Base-by-base conservation (phyloP, 2,113 vertebrate genomes). In the Cephalopholis sonnerati region DNA sequence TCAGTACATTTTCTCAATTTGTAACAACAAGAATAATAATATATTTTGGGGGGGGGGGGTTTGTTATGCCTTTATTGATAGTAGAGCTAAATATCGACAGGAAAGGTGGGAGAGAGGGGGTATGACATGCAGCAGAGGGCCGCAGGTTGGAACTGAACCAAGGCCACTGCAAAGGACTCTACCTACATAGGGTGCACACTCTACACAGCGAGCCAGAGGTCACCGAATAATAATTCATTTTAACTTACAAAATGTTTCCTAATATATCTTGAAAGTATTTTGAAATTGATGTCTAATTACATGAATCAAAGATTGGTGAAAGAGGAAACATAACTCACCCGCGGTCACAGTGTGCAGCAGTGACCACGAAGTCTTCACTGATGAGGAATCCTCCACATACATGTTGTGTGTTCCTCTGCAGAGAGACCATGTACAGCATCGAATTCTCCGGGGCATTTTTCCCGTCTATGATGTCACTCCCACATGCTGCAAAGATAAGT, bases 301-400 rank as follows among this genome's bases (percentile, higher is more conserved):
- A 15, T 48, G 15, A 25, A 44, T 53, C 20, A 53, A 69, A 68
- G 24, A 25, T 16, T 44, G 13, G 17, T 22, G 16, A 17, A 46
- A 13, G 41, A 29, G 7, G 54, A 7, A 46, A 46, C 0, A 1
- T 20, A 6, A 50, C 79, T 85, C 81, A 91, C 92, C 0, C 0
- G 1, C 0, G 0, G 0, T 70, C 5, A 71, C 93, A 95, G 59
- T 95, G 94, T 2, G 95, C 95, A 0, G 94, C 96, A 0, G 96
- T 94, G 86, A 95, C 17, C 7, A 96, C 92, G 11, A 93, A 95
- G 29, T 88, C 55, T 0, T 75, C 74, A 3, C 75, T 83, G 25
- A 96, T 63, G 7, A 96, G 93, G 3, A 94, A 92, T 5, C 90
- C 95, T 0, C 95, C 95, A 11, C 96, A 96, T 8, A 79, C 27